Percentiles rank a stretch among this genome's conserved stretches.
These are phyloP conservation scores for Gymnocheta viridis DNA, from an alignment of 2,888 invertebrate species.

Conservation along the genomic window DNA sequence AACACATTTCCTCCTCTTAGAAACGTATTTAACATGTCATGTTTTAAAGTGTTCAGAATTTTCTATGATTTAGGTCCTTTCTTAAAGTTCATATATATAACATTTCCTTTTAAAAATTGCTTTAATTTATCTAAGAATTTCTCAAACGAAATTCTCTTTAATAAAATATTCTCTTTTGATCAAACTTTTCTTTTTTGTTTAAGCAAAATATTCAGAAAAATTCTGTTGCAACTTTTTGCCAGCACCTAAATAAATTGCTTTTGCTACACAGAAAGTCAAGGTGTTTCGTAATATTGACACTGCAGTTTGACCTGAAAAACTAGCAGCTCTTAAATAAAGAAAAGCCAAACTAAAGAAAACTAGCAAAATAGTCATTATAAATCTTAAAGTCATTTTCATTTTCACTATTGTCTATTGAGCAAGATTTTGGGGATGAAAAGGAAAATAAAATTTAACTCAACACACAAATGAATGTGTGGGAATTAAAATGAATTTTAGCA, in stretches of 20 bases:
- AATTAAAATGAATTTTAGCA: slow-evolving; percentile 49
- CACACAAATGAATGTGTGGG: slow-evolving; percentile 9
- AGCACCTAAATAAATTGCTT: background rate
- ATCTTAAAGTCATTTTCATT: slow-evolving; percentile 60
- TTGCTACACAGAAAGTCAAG: slow-evolving; percentile 52
- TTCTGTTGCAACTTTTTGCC: background rate
- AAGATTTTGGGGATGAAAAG: background rate
- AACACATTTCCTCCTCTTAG: too few relatives aligned
- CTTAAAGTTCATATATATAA: too few relatives aligned
- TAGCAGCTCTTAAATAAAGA: slow-evolving; percentile 14
- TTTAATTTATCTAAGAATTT: too few relatives aligned
- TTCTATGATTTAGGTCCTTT: too few relatives aligned
- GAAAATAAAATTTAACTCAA: slow-evolving; percentile 24
- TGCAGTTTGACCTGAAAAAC: slow-evolving; percentile 63
- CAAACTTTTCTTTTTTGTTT: background rate
- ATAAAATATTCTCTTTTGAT: slow-evolving; percentile 15
- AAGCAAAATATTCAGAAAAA: background rate
- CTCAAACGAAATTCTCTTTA: slow-evolving; percentile 10
- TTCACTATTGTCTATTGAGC: slow-evolving; percentile 13
- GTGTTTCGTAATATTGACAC: slow-evolving; percentile 64
- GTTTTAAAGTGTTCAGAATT: too few relatives aligned
- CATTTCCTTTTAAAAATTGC: too few relatives aligned
- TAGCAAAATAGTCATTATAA: slow-evolving; percentile 53
- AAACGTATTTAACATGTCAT: too few relatives aligned
- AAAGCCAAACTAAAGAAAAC: slow-evolving; percentile 7